These are phyloP conservation scores for Enchytraeus crypticus DNA, from an alignment of 2,888 invertebrate genomes.

Conservation along the genomic window DNA sequence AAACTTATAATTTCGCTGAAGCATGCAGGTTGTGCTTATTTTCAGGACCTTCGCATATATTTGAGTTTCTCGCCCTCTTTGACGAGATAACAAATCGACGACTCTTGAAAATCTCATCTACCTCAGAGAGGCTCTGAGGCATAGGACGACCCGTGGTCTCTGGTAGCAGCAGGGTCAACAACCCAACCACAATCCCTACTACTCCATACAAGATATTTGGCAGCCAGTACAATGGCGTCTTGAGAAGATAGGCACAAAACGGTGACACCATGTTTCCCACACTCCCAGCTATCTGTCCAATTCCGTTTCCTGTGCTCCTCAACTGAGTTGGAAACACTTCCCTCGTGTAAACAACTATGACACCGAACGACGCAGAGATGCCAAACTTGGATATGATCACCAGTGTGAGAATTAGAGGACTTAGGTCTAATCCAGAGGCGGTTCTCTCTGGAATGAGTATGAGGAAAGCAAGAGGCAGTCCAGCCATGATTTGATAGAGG, in stretches of 20 bases:
- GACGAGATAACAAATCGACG: too few species aligned
- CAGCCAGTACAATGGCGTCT: conserved; percentile 14
- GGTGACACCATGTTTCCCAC: conserved; percentile 10
- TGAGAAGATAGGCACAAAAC: conserved; percentile 6
- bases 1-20: too few species aligned
- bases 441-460: conserved; percentile 4
- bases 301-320: conserved; percentile 7
- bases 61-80: too few species aligned
- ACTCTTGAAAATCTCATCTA: conserved; percentile 3
- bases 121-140: conserved; percentile 18
- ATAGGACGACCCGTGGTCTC: conserved; percentile 16
- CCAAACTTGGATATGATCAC: conserved; percentile 17
- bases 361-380: conserved; percentile 17
- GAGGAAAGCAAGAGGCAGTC: conserved; percentile 5
- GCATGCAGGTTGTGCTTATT: too few species aligned
- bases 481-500: conserved; percentile 16
- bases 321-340: conserved; percentile 20
- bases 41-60: too few species aligned
- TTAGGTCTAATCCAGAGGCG: conserved; percentile 11
- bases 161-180: conserved; percentile 14
- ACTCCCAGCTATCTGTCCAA: conserved; percentile 6
- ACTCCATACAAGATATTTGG: conserved; percentile 13
- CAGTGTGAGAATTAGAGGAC: conserved; percentile 5
- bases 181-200: conserved; percentile 9
- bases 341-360: conserved; percentile 19